Percentiles rank a stretch among this genome's conserved stretches.
Conservation (phyloP, 1,140 invertebrate species). For the Cotesia typhae region DNA sequence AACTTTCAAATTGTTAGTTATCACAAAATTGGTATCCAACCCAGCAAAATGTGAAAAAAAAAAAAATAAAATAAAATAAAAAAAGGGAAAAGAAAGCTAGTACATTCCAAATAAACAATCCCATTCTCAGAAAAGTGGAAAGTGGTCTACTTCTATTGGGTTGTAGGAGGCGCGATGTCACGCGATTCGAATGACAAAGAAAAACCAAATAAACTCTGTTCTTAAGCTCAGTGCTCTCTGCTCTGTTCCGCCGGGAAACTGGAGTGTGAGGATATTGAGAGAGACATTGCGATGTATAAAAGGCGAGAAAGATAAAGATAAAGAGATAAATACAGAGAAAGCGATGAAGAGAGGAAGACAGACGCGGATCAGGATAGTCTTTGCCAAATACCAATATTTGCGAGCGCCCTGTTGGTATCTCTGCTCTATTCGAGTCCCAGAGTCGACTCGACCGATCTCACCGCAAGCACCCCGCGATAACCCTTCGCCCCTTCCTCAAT, state of each 20-base stretch:
- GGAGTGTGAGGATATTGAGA: constrained; percentile 17
- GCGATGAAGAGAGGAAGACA: constrained; percentile 52
- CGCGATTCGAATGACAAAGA: constrained; percentile 12
- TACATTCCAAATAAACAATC: background rate
- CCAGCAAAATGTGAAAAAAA: background rate
- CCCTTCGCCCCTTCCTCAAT: background rate
- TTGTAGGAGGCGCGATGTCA: constrained; percentile 20
- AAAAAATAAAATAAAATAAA: constrained; percentile 1
- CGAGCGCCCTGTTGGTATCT: constrained; percentile 64
- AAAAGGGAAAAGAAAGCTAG: background rate
- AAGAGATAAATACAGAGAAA: constrained; percentile 38
- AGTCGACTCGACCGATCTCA: constrained; percentile 56
- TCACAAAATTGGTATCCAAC: too few species aligned
- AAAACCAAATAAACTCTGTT: constrained; percentile 27
- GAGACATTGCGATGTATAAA: constrained; percentile 27
- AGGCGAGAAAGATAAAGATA: constrained; percentile 28
- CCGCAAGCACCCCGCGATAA: constrained; percentile 46
- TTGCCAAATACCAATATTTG: constrained; percentile 68
- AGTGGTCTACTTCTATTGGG: background rate
- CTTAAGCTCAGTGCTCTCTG: background rate
- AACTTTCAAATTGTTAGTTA: too few species aligned
- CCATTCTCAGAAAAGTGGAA: too few species aligned
- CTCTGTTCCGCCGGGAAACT: background rate
- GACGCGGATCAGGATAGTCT: constrained; percentile 66
- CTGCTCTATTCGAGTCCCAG: constrained; percentile 57